Percentiles rank a stretch among this genome's conserved stretches.
phyloP scores from a whole-genome alignment of 2,888 invertebrate species.

The Nematopogon swammerdamellus region DNA sequence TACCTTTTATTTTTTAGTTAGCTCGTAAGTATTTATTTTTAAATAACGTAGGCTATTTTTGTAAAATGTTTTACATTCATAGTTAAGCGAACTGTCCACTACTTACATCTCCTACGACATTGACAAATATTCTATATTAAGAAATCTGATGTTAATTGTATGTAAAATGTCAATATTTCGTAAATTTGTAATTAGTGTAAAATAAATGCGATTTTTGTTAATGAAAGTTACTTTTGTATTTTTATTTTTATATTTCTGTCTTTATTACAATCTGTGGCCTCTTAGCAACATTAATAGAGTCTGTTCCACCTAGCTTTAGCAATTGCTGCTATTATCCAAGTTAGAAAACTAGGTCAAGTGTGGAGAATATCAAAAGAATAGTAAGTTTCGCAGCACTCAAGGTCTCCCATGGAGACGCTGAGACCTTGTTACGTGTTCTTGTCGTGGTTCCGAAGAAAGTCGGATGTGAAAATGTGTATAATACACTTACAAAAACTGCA shows the following conservation, averaged over 20 bases:
- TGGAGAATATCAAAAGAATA: too few relatives aligned
- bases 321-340: too few relatives aligned
- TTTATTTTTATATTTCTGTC: too few relatives aligned
- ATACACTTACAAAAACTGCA: constrained; percentile 10
- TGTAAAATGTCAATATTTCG: constrained; percentile 24
- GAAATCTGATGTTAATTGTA: constrained; percentile 6
- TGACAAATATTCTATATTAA: constrained; percentile 2
- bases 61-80: constrained; percentile 24
- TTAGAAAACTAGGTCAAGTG: background rate
- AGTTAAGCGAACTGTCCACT: constrained; percentile 24
- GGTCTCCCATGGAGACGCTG: too few relatives aligned
- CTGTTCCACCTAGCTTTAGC: too few relatives aligned
- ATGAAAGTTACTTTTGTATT: constrained; percentile 17
- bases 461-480: constrained; percentile 53
- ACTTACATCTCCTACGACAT: constrained; percentile 17
- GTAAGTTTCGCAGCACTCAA: too few relatives aligned
- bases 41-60: constrained; percentile 23
- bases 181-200: constrained; percentile 51
- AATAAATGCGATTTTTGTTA: constrained; percentile 55
- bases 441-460: constrained; percentile 34
- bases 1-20: constrained; percentile 44
- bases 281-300: too few relatives aligned
- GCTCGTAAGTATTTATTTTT: constrained; percentile 50
- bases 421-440: background rate
- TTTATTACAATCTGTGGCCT: too few relatives aligned